These are phyloP conservation scores for Dyspetes luteomarginatus DNA, from an alignment of 2,888 invertebrate species.

Conservation along the genomic window DNA sequence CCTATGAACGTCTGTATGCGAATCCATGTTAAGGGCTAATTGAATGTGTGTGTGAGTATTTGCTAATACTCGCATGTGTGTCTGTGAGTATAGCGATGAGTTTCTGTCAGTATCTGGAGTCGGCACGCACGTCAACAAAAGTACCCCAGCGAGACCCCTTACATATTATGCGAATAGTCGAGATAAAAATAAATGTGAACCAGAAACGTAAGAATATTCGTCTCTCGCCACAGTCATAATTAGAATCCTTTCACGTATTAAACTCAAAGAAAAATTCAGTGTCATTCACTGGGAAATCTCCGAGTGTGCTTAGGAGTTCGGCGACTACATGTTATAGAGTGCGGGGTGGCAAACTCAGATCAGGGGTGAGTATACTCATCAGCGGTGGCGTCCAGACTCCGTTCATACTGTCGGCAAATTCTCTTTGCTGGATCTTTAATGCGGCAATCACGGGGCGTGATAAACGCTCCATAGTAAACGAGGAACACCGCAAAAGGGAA, in stretches of 20 bases:
- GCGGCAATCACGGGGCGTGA: conserved; percentile 83
- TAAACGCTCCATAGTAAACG: conserved; percentile 80
- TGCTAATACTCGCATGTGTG: no score
- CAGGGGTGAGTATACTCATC: conserved; percentile 27
- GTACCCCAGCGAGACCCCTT: not conserved
- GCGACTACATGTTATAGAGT: conserved; percentile 2
- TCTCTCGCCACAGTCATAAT: conserved; percentile 50
- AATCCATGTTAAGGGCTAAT: no score
- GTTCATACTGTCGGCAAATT: conserved; percentile 70
- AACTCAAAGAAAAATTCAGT: conserved; percentile 52
- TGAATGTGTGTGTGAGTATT: no score
- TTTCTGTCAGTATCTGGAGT: no score
- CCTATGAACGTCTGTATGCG: no score
- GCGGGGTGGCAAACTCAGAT: conserved; percentile 47
- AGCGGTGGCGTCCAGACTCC: conserved; percentile 13
- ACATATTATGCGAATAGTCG: no score
- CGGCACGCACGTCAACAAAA: conserved; percentile 6
- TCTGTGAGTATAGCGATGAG: no score
- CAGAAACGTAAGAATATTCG: conserved; percentile 45
- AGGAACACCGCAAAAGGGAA: conserved; percentile 81
- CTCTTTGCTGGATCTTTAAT: conserved; percentile 83
- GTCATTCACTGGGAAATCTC: conserved; percentile 35
- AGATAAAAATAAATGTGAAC: conserved; percentile 40
- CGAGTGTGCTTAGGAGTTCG: conserved; percentile 36
- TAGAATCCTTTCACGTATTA: conserved; percentile 63